These are phyloP conservation scores for Ormyrus nitidulus DNA, from an alignment of 2,888 invertebrate genomes.

Conservation along the genomic window DNA sequence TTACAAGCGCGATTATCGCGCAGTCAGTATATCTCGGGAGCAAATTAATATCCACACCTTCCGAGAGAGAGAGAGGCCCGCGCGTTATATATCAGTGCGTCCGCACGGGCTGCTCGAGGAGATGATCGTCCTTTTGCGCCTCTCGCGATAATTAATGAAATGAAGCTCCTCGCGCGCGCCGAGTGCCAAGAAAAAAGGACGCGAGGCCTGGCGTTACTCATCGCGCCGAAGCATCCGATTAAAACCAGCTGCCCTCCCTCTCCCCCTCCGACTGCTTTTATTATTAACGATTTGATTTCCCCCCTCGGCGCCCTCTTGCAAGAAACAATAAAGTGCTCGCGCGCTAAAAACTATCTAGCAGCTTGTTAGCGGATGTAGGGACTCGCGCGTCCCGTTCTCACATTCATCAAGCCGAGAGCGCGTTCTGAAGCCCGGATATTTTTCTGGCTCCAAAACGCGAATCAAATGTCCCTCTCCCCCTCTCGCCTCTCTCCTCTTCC, in stretches of 20 bases:
- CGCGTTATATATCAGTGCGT: constrained; percentile 32
- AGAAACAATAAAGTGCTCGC: too few species aligned
- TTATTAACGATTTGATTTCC: too few species aligned
- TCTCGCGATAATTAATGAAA: constrained; percentile 53
- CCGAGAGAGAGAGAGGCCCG: not conserved
- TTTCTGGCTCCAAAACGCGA: not conserved
- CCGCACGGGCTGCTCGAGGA: constrained; percentile 3
- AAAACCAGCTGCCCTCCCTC: constrained; percentile 31
- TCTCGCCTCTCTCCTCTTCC: constrained; percentile 25
- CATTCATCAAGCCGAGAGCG: not conserved
- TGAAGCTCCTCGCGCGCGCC: constrained; percentile 21
- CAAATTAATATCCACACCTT: constrained; percentile 57
- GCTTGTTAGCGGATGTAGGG: too few species aligned
- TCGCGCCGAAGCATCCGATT: constrained; percentile 36
- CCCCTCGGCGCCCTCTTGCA: too few species aligned
- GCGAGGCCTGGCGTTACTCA: constrained; percentile 46
- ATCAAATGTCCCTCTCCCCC: constrained; percentile 35
- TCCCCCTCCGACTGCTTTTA: not conserved
- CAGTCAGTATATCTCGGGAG: constrained; percentile 11
- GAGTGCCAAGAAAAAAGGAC: constrained; percentile 34
- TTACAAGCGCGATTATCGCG: constrained; percentile 50
- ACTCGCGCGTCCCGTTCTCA: constrained; percentile 19
- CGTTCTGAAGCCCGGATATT: too few species aligned
- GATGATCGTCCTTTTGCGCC: constrained; percentile 43
- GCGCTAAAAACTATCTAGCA: too few species aligned